phyloP scores from a whole-genome alignment of 2,113 vertebrate genomes.

The Pogonocichla stellata region DNA sequence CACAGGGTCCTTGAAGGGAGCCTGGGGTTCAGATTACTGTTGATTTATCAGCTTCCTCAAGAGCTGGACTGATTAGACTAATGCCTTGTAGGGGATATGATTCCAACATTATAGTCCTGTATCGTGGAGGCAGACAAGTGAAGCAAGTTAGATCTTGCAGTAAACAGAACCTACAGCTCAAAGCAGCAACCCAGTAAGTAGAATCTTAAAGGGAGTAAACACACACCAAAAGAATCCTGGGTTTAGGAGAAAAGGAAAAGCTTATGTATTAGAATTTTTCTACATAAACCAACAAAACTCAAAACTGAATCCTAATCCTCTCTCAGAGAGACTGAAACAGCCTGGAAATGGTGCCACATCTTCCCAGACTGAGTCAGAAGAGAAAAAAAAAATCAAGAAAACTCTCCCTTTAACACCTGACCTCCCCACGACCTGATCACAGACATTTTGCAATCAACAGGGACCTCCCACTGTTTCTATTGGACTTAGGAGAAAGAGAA shows the following conservation, averaged over 20 bases:
- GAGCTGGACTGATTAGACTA: not conserved
- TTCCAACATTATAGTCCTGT: not conserved
- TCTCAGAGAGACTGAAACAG: not conserved
- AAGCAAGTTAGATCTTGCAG: not conserved
- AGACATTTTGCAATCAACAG: not conserved
- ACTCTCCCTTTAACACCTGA: not conserved
- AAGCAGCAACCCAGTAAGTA: not conserved
- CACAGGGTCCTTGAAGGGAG: not conserved
- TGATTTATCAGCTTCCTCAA: constrained; percentile 21
- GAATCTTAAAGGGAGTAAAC: not conserved
- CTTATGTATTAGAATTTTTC: not conserved
- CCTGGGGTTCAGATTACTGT: not conserved
- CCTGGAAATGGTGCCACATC: not conserved
- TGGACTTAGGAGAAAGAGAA: not conserved
- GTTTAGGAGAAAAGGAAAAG: not conserved
- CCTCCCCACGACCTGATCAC: not conserved
- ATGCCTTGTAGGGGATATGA: not conserved
- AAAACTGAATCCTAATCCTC: not conserved
- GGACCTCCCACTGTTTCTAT: not conserved
- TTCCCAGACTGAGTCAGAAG: not conserved
- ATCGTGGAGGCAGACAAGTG: not conserved
- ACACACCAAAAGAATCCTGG: not conserved
- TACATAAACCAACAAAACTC: not conserved
- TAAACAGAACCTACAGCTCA: not conserved
- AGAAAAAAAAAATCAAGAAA: not conserved